phyloP scores from a whole-genome alignment of 1,140 invertebrate species.

The Drosophila willistoni region DNA sequence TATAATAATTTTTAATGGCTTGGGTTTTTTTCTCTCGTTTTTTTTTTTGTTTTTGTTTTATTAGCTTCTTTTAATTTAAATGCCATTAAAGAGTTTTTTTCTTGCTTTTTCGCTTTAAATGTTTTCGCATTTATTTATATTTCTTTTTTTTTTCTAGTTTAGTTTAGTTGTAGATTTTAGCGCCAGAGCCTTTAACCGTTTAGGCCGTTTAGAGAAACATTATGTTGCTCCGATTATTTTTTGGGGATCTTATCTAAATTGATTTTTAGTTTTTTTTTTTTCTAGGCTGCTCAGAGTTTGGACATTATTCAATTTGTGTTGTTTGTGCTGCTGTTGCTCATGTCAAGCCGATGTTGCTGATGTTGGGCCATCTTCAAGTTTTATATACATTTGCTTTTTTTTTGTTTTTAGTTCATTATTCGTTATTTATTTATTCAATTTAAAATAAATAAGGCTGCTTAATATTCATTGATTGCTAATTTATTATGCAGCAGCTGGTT shows the following conservation, averaged over 20 bases:
- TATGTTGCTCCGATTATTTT: constrained; percentile 36
- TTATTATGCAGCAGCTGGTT: constrained; percentile 46
- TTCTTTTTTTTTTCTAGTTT: constrained; percentile 5
- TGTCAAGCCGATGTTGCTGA: constrained; percentile 18
- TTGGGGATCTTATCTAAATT: constrained; percentile 53
- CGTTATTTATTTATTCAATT: constrained; percentile 58
- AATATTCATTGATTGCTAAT: constrained; percentile 68
- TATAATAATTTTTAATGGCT: constrained; percentile 64
- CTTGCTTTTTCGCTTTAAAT: neutral
- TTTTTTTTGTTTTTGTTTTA: constrained; percentile 16
- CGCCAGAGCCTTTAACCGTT: constrained; percentile 26
- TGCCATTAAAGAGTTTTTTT: constrained; percentile 55
- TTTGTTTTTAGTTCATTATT: constrained; percentile 33
- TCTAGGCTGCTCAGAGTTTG: neutral
- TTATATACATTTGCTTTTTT: too few species aligned
- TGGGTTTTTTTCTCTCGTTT: constrained; percentile 37
- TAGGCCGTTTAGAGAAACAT: constrained; percentile 43
- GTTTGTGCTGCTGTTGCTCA: constrained; percentile 19
- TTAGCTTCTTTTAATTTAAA: constrained; percentile 56
- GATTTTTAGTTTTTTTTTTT: constrained; percentile 22
- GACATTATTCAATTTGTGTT: constrained; percentile 38
- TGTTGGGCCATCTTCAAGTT: constrained; percentile 27
- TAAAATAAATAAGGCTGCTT: constrained; percentile 67
- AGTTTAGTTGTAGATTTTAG: constrained; percentile 6
- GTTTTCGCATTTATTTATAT: constrained; percentile 5